phyloP scores from a whole-genome alignment of 1,140 invertebrate genomes.

The Drosophila neocordata region DNA sequence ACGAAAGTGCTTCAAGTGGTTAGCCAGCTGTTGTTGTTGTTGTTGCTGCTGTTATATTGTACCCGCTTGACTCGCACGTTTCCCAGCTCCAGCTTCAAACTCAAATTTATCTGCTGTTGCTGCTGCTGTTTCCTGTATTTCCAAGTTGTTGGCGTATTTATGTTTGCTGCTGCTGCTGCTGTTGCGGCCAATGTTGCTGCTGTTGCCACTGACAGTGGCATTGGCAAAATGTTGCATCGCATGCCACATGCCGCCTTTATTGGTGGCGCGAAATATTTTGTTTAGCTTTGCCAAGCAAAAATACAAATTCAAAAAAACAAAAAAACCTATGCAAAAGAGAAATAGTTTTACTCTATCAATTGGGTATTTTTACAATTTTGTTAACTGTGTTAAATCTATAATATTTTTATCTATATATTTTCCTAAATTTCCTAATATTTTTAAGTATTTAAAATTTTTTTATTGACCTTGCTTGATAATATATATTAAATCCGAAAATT shows the following conservation, averaged over 20 bases:
- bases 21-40: slow-evolving; percentile 50
- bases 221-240: slow-evolving; percentile 56
- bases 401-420: too few relatives aligned
- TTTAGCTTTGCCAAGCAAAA: slow-evolving; percentile 61
- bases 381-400: too few relatives aligned
- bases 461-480: too few relatives aligned
- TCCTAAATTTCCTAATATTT: too few relatives aligned
- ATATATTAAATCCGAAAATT: too few relatives aligned
- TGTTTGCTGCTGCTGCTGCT: slow-evolving; percentile 20
- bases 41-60: slow-evolving; percentile 26
- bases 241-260: slow-evolving; percentile 52
- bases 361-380: too few relatives aligned
- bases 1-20: slow-evolving; percentile 77
- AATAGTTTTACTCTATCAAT: slow-evolving; percentile 17
- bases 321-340: slow-evolving; percentile 27
- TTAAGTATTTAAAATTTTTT: too few relatives aligned
- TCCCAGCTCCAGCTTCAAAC: slow-evolving; percentile 40
- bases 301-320: slow-evolving; percentile 1
- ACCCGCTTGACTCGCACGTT: slow-evolving; percentile 59
- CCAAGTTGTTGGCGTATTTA: slow-evolving; percentile 21
- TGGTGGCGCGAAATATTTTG: slow-evolving; percentile 64
- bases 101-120: slow-evolving; percentile 47
- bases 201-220: slow-evolving; percentile 51
- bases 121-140: slow-evolving; percentile 31
- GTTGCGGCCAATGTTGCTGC: slow-evolving; percentile 14